Percentiles rank a stretch among this genome's conserved stretches.
Evolutionary conservation across 1,140 invertebrate genomes (phyloP).

Genomic region (Macrosteles quadrilineatus): DNA sequence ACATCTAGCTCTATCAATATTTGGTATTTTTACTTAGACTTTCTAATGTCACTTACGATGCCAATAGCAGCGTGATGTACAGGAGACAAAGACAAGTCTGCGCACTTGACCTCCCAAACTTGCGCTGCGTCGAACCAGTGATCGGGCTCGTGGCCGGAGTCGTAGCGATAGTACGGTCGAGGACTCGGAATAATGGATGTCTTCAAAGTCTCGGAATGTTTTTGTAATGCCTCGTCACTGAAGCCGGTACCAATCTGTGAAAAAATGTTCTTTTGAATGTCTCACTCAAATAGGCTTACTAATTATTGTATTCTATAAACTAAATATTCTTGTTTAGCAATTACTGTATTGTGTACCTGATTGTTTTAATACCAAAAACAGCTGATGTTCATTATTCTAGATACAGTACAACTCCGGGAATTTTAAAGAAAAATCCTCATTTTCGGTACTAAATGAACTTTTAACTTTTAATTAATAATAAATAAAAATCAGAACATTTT

Average conservation of each 20-base stretch:
- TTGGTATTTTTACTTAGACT: too few species aligned
- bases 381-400: too few species aligned
- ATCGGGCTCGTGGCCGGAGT: conserved; percentile 78
- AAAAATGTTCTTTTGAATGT: too few species aligned
- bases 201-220: conserved; percentile 77
- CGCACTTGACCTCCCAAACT: conserved; percentile 99
- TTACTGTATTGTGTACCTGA: neutral
- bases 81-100: conserved; percentile 96
- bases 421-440: too few species aligned
- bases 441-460: too few species aligned
- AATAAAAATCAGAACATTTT: too few species aligned
- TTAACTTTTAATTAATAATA: too few species aligned
- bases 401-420: too few species aligned
- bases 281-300: neutral
- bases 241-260: conserved; percentile 95
- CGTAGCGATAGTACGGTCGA: conserved; percentile 86
- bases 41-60: conserved; percentile 72
- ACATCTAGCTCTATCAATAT: too few species aligned
- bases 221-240: conserved; percentile 85
- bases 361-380: too few species aligned
- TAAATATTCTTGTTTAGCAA: conserved; percentile 1
- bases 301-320: neutral
- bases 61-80: conserved; percentile 89
- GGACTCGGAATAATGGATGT: conserved; percentile 71
- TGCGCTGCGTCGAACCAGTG: conserved; percentile 92